Evolutionary conservation across 2,113 vertebrate genomes (phyloP).

Genomic region (Nettapus auritus): DNA sequence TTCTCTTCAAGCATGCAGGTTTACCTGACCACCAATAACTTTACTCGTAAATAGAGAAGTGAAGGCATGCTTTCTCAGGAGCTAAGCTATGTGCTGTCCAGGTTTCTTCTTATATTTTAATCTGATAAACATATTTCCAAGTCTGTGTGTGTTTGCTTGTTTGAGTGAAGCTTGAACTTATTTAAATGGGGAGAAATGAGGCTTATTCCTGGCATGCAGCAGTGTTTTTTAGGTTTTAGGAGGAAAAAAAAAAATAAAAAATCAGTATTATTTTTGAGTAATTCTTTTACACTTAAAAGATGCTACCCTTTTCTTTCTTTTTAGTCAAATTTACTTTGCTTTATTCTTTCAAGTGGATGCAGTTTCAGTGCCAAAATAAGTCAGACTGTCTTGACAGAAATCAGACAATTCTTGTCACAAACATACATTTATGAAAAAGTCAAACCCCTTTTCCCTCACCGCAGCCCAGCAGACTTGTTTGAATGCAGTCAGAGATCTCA

Average conservation of each 20-base stretch:
- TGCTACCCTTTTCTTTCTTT: neutral
- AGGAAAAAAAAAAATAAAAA: neutral
- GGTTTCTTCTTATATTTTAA: conserved; percentile 4
- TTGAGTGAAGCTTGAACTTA: neutral
- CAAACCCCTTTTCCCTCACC: neutral
- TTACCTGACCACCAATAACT: neutral
- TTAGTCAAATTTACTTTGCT: neutral
- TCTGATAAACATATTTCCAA: neutral
- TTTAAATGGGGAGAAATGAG: neutral
- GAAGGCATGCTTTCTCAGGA: neutral
- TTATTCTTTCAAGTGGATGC: neutral
- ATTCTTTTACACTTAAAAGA: neutral
- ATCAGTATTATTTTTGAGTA: neutral
- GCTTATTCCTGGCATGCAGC: neutral
- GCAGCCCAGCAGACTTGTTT: neutral
- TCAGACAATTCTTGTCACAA: neutral
- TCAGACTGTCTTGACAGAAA: neutral
- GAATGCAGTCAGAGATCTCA: neutral
- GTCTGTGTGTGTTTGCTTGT: neutral
- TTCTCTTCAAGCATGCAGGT: neutral
- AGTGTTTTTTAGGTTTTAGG: neutral
- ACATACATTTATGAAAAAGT: neutral
- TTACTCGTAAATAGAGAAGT: neutral
- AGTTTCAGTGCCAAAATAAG: neutral
- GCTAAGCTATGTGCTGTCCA: neutral